Conservation (phyloP, 1,140 invertebrate genomes). For the Pseudomyrmex flavicornis region DNA sequence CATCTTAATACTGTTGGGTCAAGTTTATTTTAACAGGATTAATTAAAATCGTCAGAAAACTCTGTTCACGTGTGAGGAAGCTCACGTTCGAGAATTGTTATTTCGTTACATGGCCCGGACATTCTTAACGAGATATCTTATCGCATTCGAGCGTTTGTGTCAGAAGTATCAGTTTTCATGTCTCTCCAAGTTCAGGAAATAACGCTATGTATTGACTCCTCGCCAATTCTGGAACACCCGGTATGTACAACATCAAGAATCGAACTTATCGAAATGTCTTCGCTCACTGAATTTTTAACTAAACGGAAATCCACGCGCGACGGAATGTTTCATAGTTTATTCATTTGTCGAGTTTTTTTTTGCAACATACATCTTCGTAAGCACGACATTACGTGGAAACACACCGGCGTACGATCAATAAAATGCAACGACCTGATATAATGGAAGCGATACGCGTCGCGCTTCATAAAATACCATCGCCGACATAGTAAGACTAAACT, state of each 20-base stretch:
- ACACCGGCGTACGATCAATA: conserved; percentile 58
- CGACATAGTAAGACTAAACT: conserved; percentile 39
- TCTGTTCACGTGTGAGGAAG: too few species aligned
- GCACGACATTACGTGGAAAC: conserved; percentile 59
- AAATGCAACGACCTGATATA: conserved; percentile 62
- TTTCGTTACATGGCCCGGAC: too few species aligned
- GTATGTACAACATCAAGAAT: background rate
- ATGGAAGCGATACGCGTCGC: conserved; percentile 59
- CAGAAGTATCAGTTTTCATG: background rate
- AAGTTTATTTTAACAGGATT: too few species aligned
- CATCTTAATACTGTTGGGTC: too few species aligned
- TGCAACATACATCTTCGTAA: conserved; percentile 47
- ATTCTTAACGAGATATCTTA: background rate
- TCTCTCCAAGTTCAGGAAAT: background rate
- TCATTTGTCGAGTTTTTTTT: conserved; percentile 36
- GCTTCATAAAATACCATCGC: conserved; percentile 57
- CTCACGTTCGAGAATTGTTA: too few species aligned
- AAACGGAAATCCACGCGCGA: background rate
- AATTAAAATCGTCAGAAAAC: too few species aligned
- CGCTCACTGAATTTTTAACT: conserved; percentile 39
- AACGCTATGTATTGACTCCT: background rate
- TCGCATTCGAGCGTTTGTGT: background rate
- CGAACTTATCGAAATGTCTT: conserved; percentile 22
- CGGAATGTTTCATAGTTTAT: conserved; percentile 26
- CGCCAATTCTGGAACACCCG: background rate